phyloP scores from a whole-genome alignment of 2,113 vertebrate genomes.

The Thomomys bottae region DNA sequence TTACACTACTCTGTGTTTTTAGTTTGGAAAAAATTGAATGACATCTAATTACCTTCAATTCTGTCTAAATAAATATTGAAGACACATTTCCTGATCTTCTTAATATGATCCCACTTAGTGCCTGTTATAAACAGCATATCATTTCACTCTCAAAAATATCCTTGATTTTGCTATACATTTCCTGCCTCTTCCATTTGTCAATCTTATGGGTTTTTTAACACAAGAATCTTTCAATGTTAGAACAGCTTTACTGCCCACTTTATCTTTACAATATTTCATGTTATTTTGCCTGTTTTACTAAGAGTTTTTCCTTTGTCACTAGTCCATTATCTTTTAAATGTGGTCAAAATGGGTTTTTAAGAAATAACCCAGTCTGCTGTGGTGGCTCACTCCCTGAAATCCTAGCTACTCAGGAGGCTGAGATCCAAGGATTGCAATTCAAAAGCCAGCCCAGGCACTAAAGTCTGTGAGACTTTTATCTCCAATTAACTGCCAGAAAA shows the following conservation, averaged over 20 bases:
- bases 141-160: not conserved
- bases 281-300: not conserved
- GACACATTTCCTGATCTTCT: not conserved
- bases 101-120: not conserved
- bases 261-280: not conserved
- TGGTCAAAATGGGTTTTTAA: not conserved
- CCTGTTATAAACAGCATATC: not conserved
- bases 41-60: not conserved
- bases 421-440: no score
- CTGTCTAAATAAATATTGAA: not conserved
- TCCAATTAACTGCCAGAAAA: no score
- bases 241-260: not conserved
- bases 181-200: not conserved
- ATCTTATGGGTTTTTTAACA: not conserved
- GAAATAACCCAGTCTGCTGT: slow-evolving; percentile 27
- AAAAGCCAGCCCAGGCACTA: no score
- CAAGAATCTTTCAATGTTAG: not conserved
- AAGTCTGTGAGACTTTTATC: no score
- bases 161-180: not conserved
- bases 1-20: not conserved
- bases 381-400: no score
- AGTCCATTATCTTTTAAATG: not conserved
- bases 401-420: no score
- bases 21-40: slow-evolving; percentile 6
- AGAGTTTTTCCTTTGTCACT: not conserved